Conservation (phyloP, 2,888 invertebrate genomes). For the Drosophila kanekoi region DNA sequence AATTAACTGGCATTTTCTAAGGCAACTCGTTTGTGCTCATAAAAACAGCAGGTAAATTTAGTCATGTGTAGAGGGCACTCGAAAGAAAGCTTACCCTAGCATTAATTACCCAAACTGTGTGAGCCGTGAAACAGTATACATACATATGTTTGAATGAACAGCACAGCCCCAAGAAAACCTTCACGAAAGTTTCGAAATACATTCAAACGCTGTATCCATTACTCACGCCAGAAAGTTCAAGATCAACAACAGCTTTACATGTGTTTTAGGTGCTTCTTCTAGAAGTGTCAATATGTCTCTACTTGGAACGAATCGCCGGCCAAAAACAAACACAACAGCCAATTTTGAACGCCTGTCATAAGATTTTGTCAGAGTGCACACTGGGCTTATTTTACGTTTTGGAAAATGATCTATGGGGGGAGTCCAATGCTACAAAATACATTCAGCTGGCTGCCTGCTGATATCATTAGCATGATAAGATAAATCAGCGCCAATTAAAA, state of each 20-base stretch:
- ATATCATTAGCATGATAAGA: constrained; percentile 65
- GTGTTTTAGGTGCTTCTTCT: neutral
- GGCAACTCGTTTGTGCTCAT: constrained; percentile 1
- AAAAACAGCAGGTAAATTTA: constrained; percentile 58
- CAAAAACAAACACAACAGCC: neutral
- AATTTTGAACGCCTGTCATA: constrained; percentile 4
- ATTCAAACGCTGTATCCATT: constrained; percentile 27
- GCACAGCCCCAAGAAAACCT: constrained; percentile 39
- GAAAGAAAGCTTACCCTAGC: constrained; percentile 31
- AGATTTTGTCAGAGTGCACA: constrained; percentile 15
- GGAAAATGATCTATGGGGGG: constrained; percentile 24
- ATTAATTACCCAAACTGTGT: constrained; percentile 8
- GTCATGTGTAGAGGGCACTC: constrained; percentile 61
- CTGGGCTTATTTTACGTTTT: constrained; percentile 16
- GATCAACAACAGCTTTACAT: constrained; percentile 21
- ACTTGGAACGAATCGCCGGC: constrained; percentile 1
- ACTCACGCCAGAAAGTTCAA: constrained; percentile 40
- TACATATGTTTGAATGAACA: too few relatives aligned
- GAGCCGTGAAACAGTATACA: constrained; percentile 27
- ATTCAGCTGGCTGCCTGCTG: constrained; percentile 12
- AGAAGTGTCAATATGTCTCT: constrained; percentile 6
- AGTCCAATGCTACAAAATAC: constrained; percentile 24
- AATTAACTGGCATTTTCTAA: constrained; percentile 17
- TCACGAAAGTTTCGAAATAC: constrained; percentile 61
- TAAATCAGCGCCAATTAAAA: constrained; percentile 43